A percentile compares a stretch with the other conserved stretches of the same genome.
phyloP scores from a whole-genome alignment of 2,888 invertebrate genomes.

The Gari tellinella region DNA sequence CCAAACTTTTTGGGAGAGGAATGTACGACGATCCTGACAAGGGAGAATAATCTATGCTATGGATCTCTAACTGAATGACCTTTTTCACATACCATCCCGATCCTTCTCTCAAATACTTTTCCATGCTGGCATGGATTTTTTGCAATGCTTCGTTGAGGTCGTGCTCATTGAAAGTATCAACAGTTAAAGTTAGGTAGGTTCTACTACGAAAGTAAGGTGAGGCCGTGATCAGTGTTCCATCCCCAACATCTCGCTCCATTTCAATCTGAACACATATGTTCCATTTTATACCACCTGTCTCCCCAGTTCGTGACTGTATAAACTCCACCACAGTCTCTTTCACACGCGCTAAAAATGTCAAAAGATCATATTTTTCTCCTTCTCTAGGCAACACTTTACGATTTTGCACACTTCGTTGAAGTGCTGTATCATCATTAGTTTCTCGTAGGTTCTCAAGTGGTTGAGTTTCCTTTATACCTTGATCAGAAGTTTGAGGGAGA shows the following conservation, averaged over 20 bases:
- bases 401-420: slow-evolving; percentile 15
- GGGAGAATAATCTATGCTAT: slow-evolving; percentile 36
- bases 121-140: slow-evolving; percentile 43
- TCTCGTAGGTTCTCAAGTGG: neutral
- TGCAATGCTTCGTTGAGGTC: slow-evolving; percentile 39
- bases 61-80: slow-evolving; percentile 34
- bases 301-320: slow-evolving; percentile 1
- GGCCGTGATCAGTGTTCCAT: slow-evolving; percentile 18
- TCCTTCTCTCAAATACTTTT: slow-evolving; percentile 33
- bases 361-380: slow-evolving; percentile 28
- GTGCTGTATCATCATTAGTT: slow-evolving; percentile 9
- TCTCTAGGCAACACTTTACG: slow-evolving; percentile 14
- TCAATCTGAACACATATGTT: slow-evolving; percentile 37
- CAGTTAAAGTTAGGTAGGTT: slow-evolving; percentile 11
- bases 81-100: slow-evolving; percentile 48
- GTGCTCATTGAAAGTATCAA: slow-evolving; percentile 10
- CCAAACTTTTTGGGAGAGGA: slow-evolving; percentile 19
- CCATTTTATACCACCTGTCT: slow-evolving; percentile 39
- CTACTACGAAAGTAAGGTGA: slow-evolving; percentile 30
- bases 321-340: slow-evolving; percentile 9
- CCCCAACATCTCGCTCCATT: slow-evolving; percentile 29
- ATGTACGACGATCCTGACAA: slow-evolving; percentile 38
- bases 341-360: slow-evolving; percentile 30
- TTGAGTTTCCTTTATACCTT: no score
- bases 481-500: neutral